A percentile compares a stretch with the other conserved stretches of the same genome.
These are phyloP conservation scores for Peromyscus leucopus DNA, from an alignment of 2,113 vertebrate genomes.

Conservation along the genomic window DNA sequence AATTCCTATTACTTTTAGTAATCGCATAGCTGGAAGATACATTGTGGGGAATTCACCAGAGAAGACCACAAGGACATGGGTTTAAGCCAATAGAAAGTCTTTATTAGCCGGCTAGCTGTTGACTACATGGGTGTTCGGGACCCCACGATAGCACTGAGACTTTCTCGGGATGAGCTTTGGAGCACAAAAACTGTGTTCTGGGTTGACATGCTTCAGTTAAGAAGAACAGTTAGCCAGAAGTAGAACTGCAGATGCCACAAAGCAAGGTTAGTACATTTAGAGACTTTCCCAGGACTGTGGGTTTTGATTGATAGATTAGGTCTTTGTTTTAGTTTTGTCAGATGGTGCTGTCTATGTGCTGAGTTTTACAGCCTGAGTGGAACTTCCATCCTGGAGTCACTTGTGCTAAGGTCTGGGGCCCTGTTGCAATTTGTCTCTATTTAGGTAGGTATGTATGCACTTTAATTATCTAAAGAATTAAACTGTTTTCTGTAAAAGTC, in stretches of 20 bases:
- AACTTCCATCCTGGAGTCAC: background rate
- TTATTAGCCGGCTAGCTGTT: background rate
- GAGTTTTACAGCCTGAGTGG: background rate
- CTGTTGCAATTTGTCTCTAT: background rate
- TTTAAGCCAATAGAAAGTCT: background rate
- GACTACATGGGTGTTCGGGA: background rate
- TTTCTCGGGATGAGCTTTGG: background rate
- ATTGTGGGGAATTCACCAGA: background rate
- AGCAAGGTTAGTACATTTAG: background rate
- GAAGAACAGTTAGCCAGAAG: background rate
- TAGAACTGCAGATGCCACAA: background rate
- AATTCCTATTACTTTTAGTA: background rate
- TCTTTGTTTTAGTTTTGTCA: background rate
- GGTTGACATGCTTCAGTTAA: background rate
- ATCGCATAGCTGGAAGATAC: background rate
- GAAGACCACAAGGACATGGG: background rate
- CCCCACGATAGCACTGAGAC: background rate
- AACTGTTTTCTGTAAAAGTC: slow-evolving; percentile 5
- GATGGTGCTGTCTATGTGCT: background rate
- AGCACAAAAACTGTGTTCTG: background rate
- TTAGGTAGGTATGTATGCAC: background rate
- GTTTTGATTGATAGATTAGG: background rate
- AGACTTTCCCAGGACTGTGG: background rate
- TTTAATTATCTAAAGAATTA: slow-evolving; percentile 48
- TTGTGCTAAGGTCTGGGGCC: background rate